phyloP scores from a whole-genome alignment of 2,113 vertebrate genomes.

The Phocoena sinus region DNA sequence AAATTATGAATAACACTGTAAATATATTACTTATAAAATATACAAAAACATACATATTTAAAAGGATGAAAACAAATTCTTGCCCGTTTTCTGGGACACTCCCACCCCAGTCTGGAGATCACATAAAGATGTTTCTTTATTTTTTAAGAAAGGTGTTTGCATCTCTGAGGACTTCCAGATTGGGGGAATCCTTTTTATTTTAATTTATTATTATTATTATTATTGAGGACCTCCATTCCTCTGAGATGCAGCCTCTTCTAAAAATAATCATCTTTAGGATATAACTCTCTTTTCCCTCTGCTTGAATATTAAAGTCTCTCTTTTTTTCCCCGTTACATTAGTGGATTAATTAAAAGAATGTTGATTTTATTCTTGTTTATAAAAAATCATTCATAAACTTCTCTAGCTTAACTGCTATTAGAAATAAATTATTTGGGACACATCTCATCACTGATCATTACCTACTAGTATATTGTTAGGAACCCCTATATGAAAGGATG shows the following conservation, averaged over 20 bases:
- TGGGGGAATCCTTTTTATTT: background rate
- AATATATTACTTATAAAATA: background rate
- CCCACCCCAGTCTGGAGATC: background rate
- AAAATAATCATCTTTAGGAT: slow-evolving; percentile 6
- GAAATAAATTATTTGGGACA: slow-evolving; percentile 8
- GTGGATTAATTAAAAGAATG: background rate
- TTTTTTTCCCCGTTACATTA: background rate
- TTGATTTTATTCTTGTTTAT: slow-evolving; percentile 23
- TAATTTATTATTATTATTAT: background rate
- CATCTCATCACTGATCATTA: background rate
- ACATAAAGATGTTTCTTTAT: background rate
- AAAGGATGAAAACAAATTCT: background rate
- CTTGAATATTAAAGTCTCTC: background rate
- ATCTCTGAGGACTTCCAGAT: background rate
- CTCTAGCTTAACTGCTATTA: background rate
- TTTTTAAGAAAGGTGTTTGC: background rate
- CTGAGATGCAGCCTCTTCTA: background rate
- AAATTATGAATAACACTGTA: background rate
- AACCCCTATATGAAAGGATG: background rate
- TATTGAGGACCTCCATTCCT: background rate
- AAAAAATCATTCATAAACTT: slow-evolving; percentile 29
- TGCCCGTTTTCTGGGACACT: background rate
- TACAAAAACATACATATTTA: background rate
- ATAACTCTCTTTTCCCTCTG: background rate
- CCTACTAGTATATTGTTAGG: background rate